These are phyloP conservation scores for Druon quercuslanigerum DNA, from an alignment of 1,140 invertebrate species.

Conservation along the genomic window DNA sequence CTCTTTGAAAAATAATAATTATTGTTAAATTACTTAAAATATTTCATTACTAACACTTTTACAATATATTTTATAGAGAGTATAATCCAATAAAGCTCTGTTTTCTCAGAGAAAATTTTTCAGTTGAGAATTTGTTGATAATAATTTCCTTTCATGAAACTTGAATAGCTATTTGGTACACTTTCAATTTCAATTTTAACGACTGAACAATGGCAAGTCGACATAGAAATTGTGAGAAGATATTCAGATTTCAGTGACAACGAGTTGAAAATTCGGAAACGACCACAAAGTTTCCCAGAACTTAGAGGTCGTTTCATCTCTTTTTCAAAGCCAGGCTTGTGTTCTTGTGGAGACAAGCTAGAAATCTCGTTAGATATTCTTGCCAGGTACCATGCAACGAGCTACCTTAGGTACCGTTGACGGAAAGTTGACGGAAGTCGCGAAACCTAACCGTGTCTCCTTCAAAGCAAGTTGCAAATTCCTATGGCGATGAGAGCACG, in stretches of 20 bases:
- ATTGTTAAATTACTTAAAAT: no score
- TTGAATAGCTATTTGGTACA: background rate
- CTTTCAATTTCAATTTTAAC: background rate
- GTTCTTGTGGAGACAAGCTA: background rate
- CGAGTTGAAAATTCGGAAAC: background rate
- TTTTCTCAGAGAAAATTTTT: no score
- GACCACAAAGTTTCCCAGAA: background rate
- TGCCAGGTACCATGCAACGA: conserved; percentile 11
- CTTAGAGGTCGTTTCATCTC: background rate
- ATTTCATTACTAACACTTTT: no score
- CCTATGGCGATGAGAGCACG: background rate
- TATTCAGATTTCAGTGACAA: background rate
- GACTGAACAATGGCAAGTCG: background rate
- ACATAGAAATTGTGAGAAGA: background rate
- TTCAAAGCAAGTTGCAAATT: conserved; percentile 11
- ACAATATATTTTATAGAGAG: no score
- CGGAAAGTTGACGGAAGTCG: conserved; percentile 13
- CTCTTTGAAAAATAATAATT: no score
- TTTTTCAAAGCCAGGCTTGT: background rate
- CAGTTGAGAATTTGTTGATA: background rate
- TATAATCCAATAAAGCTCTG: no score
- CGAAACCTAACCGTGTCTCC: conserved; percentile 11
- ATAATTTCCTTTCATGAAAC: background rate
- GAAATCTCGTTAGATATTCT: conserved; percentile 19
- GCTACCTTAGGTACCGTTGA: background rate